A percentile compares a stretch with the other conserved stretches of the same genome.
Evolutionary conservation across 1,140 invertebrate genomes (phyloP).

Genomic region (Drosophila guanche): DNA sequence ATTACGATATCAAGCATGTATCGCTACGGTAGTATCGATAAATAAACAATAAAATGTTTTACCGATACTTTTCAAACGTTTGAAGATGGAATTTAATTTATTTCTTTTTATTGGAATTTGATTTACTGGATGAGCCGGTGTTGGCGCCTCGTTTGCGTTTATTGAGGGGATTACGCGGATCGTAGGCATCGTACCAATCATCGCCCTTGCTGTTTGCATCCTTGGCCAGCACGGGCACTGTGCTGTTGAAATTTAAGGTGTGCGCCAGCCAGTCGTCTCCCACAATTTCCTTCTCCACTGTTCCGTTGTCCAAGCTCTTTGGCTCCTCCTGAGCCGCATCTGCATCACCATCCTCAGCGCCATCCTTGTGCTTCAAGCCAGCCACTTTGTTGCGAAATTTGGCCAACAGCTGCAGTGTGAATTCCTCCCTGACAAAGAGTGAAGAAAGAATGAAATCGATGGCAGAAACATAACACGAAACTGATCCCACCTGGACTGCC

Average conservation of each 20-base stretch:
- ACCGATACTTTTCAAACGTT: not conserved
- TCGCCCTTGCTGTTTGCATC: slow-evolving; percentile 97
- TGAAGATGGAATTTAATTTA: not conserved
- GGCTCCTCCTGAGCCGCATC: not conserved
- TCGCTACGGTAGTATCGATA: not conserved
- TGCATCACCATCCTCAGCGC: slow-evolving; percentile 65
- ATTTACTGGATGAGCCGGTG: slow-evolving; percentile 31
- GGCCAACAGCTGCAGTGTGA: slow-evolving; percentile 90
- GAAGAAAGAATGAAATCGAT: slow-evolving; percentile 6
- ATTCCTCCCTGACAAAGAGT: slow-evolving; percentile 86
- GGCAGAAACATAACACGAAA: not conserved
- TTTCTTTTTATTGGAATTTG: slow-evolving; percentile 33
- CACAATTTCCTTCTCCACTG: slow-evolving; percentile 84
- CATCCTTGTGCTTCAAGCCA: slow-evolving; percentile 86
- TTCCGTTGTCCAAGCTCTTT: slow-evolving; percentile 40
- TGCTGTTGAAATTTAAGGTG: slow-evolving; percentile 91
- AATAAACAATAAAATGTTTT: not conserved
- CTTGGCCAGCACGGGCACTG: slow-evolving; percentile 92
- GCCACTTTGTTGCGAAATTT: slow-evolving; percentile 93
- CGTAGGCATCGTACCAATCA: slow-evolving; percentile 98
- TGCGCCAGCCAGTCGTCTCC: slow-evolving; percentile 90
- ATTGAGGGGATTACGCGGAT: slow-evolving; percentile 97
- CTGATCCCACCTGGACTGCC: slow-evolving; percentile 85
- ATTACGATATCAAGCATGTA: not conserved
- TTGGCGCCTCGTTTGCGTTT: slow-evolving; percentile 91